These are phyloP conservation scores for Drosophila obscura DNA, from an alignment of 1,140 invertebrate genomes.

Conservation along the genomic window DNA sequence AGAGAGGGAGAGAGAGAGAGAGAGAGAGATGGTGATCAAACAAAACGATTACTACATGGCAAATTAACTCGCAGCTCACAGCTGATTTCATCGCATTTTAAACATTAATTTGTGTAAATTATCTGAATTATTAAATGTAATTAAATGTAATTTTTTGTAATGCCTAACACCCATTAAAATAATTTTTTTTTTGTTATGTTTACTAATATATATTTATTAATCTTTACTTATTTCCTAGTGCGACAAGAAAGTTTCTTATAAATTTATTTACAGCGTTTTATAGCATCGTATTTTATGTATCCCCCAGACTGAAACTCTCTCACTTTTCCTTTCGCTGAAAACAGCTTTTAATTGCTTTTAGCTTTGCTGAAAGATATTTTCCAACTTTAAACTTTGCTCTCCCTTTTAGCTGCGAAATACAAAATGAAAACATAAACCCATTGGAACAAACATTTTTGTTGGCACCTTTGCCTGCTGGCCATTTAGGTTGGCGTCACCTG, in stretches of 20 bases:
- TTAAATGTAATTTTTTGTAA: too few species aligned
- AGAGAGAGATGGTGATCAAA: constrained; percentile 2
- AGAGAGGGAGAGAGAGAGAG: not conserved
- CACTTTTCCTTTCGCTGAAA: not conserved
- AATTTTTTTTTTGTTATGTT: too few species aligned
- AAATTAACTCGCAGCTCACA: not conserved
- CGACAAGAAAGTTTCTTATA: too few species aligned
- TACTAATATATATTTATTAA: too few species aligned
- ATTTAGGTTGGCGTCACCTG: constrained; percentile 62
- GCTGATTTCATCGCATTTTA: not conserved
- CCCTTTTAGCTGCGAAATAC: not conserved
- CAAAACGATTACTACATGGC: constrained; percentile 3
- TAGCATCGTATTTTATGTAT: too few species aligned
- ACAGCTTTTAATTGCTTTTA: too few species aligned
- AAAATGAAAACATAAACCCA: constrained; percentile 14
- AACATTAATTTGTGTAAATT: too few species aligned
- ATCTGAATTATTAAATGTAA: too few species aligned
- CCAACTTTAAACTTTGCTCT: not conserved
- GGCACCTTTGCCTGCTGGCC: constrained; percentile 49
- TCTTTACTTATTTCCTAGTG: too few species aligned
- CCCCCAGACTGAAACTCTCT: not conserved
- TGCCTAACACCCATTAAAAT: too few species aligned
- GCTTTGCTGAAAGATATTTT: too few species aligned
- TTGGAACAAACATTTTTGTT: constrained; percentile 47
- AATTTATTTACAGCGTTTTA: too few species aligned